Conservation (phyloP, 2,113 vertebrate genomes). For the Varanus komodoensis region DNA sequence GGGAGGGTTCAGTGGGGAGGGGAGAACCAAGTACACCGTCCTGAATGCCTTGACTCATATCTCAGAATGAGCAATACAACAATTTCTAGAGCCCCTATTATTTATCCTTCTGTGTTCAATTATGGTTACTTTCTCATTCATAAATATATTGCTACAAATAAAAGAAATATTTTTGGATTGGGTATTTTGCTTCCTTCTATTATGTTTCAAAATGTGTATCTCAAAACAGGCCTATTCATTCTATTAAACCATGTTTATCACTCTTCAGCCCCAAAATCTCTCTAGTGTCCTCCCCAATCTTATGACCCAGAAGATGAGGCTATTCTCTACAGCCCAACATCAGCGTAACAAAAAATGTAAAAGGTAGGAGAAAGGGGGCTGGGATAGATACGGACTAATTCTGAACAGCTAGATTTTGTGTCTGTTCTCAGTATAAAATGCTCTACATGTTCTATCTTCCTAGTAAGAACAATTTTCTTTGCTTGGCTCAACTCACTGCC, state of each 20-base stretch:
- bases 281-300: neutral
- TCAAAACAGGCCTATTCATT: neutral
- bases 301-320: neutral
- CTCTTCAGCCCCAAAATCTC: neutral
- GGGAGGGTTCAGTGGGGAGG: neutral
- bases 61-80: neutral
- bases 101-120: neutral
- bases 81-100: neutral
- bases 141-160: neutral
- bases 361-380: neutral
- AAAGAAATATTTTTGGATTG: neutral
- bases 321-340: neutral
- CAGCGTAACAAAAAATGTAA: neutral
- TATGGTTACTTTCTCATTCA: neutral
- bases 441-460: neutral
- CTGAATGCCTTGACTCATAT: neutral
- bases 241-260: neutral
- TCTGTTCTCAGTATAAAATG: neutral
- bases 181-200: neutral
- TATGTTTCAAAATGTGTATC: neutral
- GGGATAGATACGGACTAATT: neutral
- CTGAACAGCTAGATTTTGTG: neutral
- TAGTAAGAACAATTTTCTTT: neutral
- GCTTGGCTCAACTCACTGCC: neutral
- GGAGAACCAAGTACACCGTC: neutral